Evolutionary conservation across 2,113 vertebrate species (phyloP), one percentile per base, ranked within the genome.

Genomic region (Nerophis lumbriciformis): DNA sequence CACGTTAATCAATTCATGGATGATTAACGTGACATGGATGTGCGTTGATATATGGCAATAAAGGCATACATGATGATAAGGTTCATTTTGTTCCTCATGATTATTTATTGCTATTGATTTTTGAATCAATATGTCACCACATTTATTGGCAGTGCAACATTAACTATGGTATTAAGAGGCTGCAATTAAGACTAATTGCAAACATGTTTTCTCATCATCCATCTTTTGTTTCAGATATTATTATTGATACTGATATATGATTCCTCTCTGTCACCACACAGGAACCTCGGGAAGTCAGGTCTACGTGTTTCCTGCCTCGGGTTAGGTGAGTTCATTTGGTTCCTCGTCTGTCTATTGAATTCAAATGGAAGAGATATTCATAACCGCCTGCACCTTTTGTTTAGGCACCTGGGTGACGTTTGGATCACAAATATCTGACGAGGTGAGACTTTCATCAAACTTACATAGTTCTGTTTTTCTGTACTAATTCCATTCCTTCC

Each of bases 321-420:
- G 45, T 84, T 91, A 64, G 89, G 89, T 91, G 67, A 90, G 81
- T 82, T 64, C 28, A 12, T 3, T 45, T 45, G 42, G 28, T 60
- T 59, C 58, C 39, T 64, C 69, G 45, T 66, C 37, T 36, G 12
- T 59, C 62, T 61, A n/a, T 60, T 44, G 16, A 15, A 6, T 38
- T 67, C 15, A 61, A 71, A 70, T 59, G 13, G 72, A 75, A 59
- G 57, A 8, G 14, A 66, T 11, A 11, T 38, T 12, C 6, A 50
- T 12, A 19, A 61, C 52, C 5, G 10, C 54, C 28, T 52, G 44
- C 45, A 65, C n/a, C 56, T 56, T 68, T 35, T 45, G 37, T 73
- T 37, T 85, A 96, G 94, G 94, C 59, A 96, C 93, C 53, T 95
- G 94, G 94, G 93, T 95, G 83, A 96, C 94, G 1, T 94, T 96